phyloP scores from a whole-genome alignment of 1,140 invertebrate genomes.

The Oncopodura yosiiana region DNA sequence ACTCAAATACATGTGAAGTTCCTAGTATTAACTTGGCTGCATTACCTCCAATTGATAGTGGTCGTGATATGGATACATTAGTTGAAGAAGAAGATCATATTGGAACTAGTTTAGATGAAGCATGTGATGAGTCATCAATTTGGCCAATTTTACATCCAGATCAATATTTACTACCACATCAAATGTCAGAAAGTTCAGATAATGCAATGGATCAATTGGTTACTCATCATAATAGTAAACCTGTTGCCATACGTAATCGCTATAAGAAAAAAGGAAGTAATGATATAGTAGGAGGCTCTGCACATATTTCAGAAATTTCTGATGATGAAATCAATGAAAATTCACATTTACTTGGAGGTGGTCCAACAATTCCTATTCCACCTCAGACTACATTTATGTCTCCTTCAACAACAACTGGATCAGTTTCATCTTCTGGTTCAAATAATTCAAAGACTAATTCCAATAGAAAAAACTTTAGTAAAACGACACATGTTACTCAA shows the following conservation, averaged over 20 bases:
- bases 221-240: not conserved
- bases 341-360: constrained; percentile 18
- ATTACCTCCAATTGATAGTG: constrained; percentile 25
- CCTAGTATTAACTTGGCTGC: constrained; percentile 27
- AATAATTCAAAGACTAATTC: constrained; percentile 1
- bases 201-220: constrained; percentile 11
- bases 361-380: not conserved
- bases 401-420: not conserved
- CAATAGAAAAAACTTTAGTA: constrained; percentile 22
- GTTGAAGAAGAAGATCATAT: constrained; percentile 24
- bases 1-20: constrained; percentile 27
- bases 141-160: constrained; percentile 30
- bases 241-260: constrained; percentile 27
- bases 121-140: constrained; percentile 9
- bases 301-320: constrained; percentile 14
- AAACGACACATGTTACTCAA: constrained; percentile 33
- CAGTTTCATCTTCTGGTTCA: constrained; percentile 1
- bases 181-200: constrained; percentile 13
- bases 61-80: constrained; percentile 27
- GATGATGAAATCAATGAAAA: constrained; percentile 34
- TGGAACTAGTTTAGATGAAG: constrained; percentile 12
- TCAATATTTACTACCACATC: constrained; percentile 25
- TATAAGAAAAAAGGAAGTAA: constrained; percentile 20
- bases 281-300: not conserved
- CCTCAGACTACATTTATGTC: not conserved